Evolutionary conservation across 2,888 invertebrate genomes (phyloP).

Genomic region (Scaptomyza parva): DNA sequence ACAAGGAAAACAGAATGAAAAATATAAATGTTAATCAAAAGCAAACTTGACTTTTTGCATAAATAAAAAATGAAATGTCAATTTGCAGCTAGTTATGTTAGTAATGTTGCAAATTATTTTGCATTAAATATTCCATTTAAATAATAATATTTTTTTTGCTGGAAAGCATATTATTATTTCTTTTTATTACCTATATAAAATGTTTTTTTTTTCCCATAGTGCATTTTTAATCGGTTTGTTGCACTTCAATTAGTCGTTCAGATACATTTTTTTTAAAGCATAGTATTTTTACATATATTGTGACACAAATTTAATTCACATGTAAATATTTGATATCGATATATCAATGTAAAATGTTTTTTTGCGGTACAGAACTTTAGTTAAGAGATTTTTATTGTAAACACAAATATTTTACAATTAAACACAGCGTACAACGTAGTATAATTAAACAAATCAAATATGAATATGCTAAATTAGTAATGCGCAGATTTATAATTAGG

Average conservation of each 20-base stretch:
- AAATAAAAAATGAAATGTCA: neutral
- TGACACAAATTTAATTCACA: neutral
- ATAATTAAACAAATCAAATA: no score
- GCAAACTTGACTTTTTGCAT: neutral
- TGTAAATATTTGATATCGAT: neutral
- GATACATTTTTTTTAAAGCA: neutral
- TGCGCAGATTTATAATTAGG: no score
- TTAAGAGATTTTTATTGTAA: no score
- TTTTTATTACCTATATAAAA: neutral
- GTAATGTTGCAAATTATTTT: neutral
- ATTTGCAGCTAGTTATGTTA: neutral
- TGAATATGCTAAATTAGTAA: no score
- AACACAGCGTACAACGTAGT: no score
- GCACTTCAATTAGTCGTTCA: neutral
- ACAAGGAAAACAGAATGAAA: neutral
- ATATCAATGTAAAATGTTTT: neutral
- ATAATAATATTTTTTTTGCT: neutral
- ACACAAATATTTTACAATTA: no score
- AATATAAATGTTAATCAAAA: neutral
- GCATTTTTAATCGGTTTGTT: conserved; percentile 4
- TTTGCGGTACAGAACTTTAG: neutral
- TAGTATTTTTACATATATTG: neutral
- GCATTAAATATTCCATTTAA: conserved; percentile 1
- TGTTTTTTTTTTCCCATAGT: no score
- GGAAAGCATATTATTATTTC: neutral